Percentiles rank a stretch among this genome's conserved stretches.
Conservation (phyloP, 1,140 invertebrate genomes). For the Habropoda laboriosa region DNA sequence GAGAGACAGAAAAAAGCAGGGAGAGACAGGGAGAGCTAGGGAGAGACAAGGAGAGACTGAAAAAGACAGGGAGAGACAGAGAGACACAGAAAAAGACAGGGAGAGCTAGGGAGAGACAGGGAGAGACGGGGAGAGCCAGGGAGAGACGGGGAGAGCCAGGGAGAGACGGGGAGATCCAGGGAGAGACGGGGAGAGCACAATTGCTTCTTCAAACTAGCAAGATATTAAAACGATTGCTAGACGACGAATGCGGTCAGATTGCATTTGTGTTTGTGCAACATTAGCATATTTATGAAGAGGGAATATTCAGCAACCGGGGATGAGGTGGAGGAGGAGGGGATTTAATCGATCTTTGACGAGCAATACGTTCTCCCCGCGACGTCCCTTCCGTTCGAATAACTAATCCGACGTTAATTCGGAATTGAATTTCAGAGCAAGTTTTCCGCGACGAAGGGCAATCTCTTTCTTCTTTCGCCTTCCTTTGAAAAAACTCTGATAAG, state of each 20-base stretch:
- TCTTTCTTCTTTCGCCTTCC: not conserved
- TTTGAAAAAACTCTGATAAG: conserved; percentile 12
- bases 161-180: not conserved
- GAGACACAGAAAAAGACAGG: not conserved
- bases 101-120: not conserved
- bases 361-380: conserved; percentile 6
- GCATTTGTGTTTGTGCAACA: conserved; percentile 23
- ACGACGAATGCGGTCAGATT: conserved; percentile 38
- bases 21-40: not conserved
- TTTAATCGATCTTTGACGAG: conserved; percentile 43
- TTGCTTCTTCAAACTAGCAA: conserved; percentile 43
- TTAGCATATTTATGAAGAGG: conserved; percentile 46
- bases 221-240: conserved; percentile 30
- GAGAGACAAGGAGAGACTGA: not conserved
- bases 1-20: too few species aligned
- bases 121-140: not conserved
- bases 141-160: not conserved
- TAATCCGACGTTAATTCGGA: conserved; percentile 13
- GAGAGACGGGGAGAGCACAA: not conserved
- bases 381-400: conserved; percentile 16
- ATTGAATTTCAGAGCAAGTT: conserved; percentile 22
- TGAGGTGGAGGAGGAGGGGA: not conserved
- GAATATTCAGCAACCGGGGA: conserved; percentile 28
- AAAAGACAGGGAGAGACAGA: too few species aligned
- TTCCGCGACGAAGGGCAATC: not conserved